phyloP scores from a whole-genome alignment of 2,797 vertebrate genomes.

The Uromys caudimaculatus region DNA sequence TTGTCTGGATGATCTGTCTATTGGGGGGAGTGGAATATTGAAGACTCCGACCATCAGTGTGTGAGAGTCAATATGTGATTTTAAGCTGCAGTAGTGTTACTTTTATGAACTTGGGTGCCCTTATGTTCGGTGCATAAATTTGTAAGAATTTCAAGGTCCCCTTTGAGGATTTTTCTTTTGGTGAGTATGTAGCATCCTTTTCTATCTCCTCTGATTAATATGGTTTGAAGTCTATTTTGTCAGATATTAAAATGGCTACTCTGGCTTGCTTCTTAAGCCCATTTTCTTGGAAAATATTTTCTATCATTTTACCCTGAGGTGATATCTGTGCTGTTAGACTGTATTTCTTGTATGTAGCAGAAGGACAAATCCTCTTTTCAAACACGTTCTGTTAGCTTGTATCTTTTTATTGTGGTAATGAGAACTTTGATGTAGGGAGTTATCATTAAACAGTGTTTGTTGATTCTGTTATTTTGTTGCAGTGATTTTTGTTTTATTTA shows the following conservation, averaged over 20 bases:
- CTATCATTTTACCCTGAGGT: too few species aligned
- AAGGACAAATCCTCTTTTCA: too few species aligned
- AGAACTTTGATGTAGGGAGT: background rate
- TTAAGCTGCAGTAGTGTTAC: background rate
- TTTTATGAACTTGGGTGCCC: background rate
- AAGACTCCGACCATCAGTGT: background rate
- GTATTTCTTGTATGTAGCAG: background rate
- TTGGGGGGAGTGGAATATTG: background rate
- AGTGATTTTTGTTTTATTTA: background rate
- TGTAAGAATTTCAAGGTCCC: too few species aligned
- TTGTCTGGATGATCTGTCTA: background rate
- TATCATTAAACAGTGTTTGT: background rate
- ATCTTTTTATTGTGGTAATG: background rate
- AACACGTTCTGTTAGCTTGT: background rate
- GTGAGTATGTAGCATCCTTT: too few species aligned
- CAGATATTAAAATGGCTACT: background rate
- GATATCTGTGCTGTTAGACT: background rate
- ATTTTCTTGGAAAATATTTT: background rate
- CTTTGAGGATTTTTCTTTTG: background rate
- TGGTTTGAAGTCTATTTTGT: background rate
- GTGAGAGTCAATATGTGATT: background rate
- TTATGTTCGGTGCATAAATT: too few species aligned
- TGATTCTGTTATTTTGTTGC: background rate
- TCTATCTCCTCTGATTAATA: background rate
- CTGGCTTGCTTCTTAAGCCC: background rate